Evolutionary conservation across 2,113 vertebrate species (phyloP), one percentile per base, ranked within the genome.

Genomic region (Nycticebus coucang): DNA sequence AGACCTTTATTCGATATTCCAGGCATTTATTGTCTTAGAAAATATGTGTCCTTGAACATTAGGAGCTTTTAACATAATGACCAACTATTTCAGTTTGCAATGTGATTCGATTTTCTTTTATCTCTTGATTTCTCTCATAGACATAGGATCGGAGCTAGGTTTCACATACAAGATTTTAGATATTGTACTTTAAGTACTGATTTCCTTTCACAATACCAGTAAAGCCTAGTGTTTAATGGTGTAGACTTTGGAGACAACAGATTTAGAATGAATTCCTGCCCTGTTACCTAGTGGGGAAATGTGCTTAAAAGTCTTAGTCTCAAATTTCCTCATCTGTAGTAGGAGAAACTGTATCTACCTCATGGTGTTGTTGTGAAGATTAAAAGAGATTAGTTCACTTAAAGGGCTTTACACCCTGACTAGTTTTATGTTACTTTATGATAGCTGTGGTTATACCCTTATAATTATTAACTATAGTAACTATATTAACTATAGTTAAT

Each of bases 281-380:
- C 11, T 8, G 37, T 37, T 41, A 77, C 10, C 26, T 78, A 77
- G 33, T 28, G 57, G 21, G 35, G 22, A 82, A 92, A n/a, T 24
- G 78, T 81, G 50, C 28, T 88, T 35, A 75, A 92, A 92, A 96
- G 45, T 26, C 45, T 86, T 37, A 68, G 57, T 79, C 37, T 74
- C 57, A 57, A 57, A 50, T 85, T 85, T 64, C 30, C 53, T 89
- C 37, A 57, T 75, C 69, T 82, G 2, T 60, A 64, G 69, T 30
- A 53, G 17, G 12, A 84, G 10, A 21, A 22, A 75, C 11, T 60
- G 4, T 33, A 71, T 37, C 30, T 75, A 10, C 41, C 18, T 81
- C 45, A 81, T 30, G 66, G 28, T 0, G 22, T 45, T 72, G 3
- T 59, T 86, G n/a, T 82, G 45, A 86, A 3, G 35, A 55, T 64